Evolutionary conservation across 2,113 vertebrate species (phyloP).

Genomic region (Nesogale talazaci): DNA sequence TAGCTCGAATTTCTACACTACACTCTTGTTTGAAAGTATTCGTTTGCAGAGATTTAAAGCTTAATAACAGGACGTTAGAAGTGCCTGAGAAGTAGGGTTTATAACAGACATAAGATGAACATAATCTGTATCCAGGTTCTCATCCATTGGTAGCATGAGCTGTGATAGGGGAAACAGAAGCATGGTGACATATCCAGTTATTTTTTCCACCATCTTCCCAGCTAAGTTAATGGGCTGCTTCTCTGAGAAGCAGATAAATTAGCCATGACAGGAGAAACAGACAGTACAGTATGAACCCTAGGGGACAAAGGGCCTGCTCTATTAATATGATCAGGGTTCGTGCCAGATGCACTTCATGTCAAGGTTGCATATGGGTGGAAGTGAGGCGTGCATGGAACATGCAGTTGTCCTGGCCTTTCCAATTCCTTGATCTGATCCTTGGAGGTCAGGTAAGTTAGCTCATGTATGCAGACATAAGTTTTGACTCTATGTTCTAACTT

Average conservation of each 20-base stretch:
- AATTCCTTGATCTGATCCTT: background rate
- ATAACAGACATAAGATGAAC: background rate
- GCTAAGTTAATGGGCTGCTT: no score
- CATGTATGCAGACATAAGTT: background rate
- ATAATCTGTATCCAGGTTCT: background rate
- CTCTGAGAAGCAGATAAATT: no score
- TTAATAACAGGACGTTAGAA: background rate
- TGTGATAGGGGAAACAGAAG: background rate
- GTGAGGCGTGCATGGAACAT: background rate
- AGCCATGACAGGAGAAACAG: no score
- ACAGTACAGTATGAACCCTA: no score
- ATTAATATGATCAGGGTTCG: background rate
- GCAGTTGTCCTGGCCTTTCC: background rate
- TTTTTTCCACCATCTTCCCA: no score
- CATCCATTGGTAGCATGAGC: fast-evolving
- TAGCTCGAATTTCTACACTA: slow-evolving; percentile 30
- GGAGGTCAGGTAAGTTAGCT: background rate
- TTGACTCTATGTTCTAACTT: background rate
- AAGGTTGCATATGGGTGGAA: background rate
- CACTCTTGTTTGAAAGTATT: slow-evolving; percentile 3
- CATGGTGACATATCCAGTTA: background rate
- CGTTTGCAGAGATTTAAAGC: background rate
- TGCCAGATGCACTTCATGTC: background rate
- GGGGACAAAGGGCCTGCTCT: background rate
- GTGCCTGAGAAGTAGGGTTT: slow-evolving; percentile 23